These are phyloP conservation scores for Eurystomus gularis DNA, from an alignment of 2,113 vertebrate species.

Conservation along the genomic window DNA sequence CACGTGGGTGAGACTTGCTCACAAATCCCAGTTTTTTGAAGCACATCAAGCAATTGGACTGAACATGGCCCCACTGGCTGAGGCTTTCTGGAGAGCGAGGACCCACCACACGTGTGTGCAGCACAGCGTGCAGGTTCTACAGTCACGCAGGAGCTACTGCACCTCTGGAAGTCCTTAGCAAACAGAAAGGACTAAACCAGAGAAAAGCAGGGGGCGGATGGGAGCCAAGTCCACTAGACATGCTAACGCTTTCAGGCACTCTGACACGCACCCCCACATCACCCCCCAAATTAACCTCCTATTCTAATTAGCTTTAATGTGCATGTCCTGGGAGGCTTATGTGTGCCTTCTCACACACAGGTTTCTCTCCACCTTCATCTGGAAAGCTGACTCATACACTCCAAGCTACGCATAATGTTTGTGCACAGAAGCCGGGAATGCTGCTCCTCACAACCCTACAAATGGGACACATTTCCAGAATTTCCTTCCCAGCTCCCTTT, in stretches of 20 bases:
- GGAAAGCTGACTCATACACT: not conserved
- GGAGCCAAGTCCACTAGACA: not conserved
- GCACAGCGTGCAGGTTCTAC: not conserved
- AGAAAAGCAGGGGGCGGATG: not conserved
- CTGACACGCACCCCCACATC: not conserved
- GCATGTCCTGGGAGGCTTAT: not conserved
- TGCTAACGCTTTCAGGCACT: not conserved
- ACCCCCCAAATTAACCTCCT: not conserved
- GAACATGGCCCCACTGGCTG: rapidly evolving
- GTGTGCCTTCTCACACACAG: not conserved
- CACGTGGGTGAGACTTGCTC: rapidly evolving
- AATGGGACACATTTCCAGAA: not conserved
- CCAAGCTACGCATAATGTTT: not conserved
- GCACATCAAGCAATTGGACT: not conserved
- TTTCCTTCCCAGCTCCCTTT: not conserved
- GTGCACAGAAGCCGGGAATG: not conserved
- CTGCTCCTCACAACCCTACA: not conserved
- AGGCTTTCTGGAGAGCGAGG: not conserved
- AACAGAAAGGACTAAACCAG: not conserved
- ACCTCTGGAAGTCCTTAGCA: not conserved
- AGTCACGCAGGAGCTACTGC: not conserved
- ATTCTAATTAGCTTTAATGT: not conserved
- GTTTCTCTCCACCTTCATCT: not conserved
- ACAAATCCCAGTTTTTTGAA: not conserved
- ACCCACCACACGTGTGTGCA: not conserved